Conservation (phyloP, 2,113 vertebrate genomes). For the Saimiri boliviensis region DNA sequence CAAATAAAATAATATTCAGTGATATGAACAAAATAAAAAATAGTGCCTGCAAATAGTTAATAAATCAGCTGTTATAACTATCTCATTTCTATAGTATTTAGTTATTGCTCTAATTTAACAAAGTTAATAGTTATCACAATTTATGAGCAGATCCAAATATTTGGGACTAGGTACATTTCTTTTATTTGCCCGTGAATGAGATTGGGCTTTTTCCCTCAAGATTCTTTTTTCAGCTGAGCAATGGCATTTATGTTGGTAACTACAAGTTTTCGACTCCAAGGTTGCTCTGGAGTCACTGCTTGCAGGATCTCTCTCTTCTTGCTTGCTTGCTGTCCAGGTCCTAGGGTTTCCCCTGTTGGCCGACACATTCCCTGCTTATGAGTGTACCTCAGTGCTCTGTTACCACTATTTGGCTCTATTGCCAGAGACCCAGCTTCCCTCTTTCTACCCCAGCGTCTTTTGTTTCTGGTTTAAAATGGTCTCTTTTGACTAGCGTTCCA, state of each 20-base stretch:
- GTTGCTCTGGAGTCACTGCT: background rate
- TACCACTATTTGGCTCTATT: background rate
- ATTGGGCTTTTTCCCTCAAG: background rate
- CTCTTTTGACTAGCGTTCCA: background rate
- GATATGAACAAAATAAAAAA: background rate
- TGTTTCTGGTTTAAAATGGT: background rate
- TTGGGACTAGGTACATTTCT: background rate
- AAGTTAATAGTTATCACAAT: background rate
- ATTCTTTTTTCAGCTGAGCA: background rate
- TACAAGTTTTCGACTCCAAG: background rate
- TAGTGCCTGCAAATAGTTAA: background rate
- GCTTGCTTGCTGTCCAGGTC: background rate
- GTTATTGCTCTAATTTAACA: background rate
- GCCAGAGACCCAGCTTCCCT: background rate
- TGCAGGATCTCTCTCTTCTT: background rate
- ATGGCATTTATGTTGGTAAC: background rate
- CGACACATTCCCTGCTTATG: background rate
- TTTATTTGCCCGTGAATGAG: background rate
- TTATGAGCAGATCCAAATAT: background rate
- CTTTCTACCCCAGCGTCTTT: background rate
- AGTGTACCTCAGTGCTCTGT: background rate
- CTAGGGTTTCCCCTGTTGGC: background rate
- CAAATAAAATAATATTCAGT: background rate
- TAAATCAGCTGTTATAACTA: background rate
- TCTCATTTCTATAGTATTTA: background rate